Conservation (phyloP, 2,797 vertebrate genomes). For the Distichodus sexfasciatus region DNA sequence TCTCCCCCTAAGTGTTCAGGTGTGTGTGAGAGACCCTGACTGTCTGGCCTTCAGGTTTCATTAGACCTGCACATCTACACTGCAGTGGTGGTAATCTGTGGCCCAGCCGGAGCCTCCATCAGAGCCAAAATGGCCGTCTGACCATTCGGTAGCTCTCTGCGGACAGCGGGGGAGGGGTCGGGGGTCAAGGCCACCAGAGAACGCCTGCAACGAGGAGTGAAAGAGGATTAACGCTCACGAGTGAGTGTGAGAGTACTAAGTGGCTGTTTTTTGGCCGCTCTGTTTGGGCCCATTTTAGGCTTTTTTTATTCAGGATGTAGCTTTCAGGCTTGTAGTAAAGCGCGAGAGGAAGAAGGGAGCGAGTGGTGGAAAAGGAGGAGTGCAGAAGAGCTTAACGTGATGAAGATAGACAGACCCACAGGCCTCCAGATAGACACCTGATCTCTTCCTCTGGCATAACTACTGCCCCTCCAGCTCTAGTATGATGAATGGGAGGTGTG, state of each 20-base stretch:
- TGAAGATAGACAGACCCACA: conserved; percentile 15
- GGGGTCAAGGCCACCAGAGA: conserved; percentile 67
- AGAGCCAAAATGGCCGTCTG: conserved; percentile 71
- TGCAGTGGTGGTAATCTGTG: conserved; percentile 54
- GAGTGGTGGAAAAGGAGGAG: conserved; percentile 2
- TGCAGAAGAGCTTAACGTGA: neutral
- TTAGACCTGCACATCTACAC: conserved; percentile 66
- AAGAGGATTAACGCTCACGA: conserved; percentile 51
- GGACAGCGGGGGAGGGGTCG: conserved; percentile 57
- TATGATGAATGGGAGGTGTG: neutral
- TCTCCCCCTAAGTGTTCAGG: conserved; percentile 20
- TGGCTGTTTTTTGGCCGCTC: neutral
- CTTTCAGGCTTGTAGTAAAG: neutral
- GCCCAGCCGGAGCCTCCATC: conserved; percentile 63
- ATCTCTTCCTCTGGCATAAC: conserved; percentile 39
- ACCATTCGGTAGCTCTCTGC: conserved; percentile 51
- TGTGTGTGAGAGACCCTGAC: conserved; percentile 63
- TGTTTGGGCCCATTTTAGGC: neutral
- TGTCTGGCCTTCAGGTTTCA: conserved; percentile 78
- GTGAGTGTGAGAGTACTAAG: conserved; percentile 25
- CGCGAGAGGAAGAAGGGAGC: conserved; percentile 4
- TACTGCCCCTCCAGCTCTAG: neutral
- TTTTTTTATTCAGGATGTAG: neutral
- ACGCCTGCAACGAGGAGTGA: conserved; percentile 54
- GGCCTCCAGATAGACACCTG: conserved; percentile 33